Evolutionary conservation across 2,113 vertebrate species (phyloP).

Genomic region (Dermatemys mawii): DNA sequence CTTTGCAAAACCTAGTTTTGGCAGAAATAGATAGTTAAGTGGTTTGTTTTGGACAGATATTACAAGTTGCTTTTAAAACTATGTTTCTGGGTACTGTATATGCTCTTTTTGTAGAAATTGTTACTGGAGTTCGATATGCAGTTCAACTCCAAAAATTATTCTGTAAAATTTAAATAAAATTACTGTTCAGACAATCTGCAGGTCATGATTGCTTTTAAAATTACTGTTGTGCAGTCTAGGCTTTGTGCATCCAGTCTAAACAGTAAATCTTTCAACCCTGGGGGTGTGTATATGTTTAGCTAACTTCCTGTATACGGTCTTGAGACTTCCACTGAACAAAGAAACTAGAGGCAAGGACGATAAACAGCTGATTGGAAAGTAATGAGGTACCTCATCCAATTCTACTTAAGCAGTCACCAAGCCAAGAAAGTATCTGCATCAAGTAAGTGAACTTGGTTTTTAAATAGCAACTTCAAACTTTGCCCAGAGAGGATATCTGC

Average conservation of each 20-base stretch:
- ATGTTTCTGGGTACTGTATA: conserved; percentile 50
- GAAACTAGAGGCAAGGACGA: background rate
- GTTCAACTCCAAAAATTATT: conserved; percentile 54
- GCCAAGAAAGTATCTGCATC: background rate
- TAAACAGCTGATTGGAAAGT: background rate
- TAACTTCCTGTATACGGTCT: fast-evolving
- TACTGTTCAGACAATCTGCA: background rate
- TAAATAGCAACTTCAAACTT: background rate
- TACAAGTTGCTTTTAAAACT: conserved; percentile 62
- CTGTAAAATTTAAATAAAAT: conserved; percentile 66
- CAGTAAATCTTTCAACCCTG: background rate
- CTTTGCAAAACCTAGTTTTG: conserved; percentile 51
- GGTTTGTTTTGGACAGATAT: conserved; percentile 53
- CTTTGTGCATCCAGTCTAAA: background rate
- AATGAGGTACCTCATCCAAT: background rate
- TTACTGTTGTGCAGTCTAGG: background rate
- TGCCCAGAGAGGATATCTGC: too few species aligned
- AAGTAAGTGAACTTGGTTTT: background rate
- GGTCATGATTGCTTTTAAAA: background rate
- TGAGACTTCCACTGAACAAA: background rate
- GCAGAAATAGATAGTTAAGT: background rate
- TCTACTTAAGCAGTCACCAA: background rate
- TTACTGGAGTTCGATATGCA: conserved; percentile 60
- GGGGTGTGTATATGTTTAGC: fast-evolving
- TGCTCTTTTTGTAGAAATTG: conserved; percentile 74